Evolutionary conservation across 2,113 vertebrate genomes (phyloP), one percentile per base, ranked within the genome.

Genomic region (Caranx melampygus): DNA sequence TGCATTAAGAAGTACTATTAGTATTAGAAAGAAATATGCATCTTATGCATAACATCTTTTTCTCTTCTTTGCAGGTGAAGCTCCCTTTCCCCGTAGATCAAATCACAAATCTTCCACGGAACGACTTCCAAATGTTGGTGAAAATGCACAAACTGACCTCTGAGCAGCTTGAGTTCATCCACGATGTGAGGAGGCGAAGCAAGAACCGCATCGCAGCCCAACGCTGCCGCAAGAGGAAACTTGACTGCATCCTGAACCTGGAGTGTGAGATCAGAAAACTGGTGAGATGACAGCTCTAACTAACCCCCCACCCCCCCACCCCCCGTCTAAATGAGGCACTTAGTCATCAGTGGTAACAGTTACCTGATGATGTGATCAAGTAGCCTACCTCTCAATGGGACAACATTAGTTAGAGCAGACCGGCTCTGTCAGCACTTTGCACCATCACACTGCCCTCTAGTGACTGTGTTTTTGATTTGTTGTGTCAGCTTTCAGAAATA

Each of bases 61-160:
- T 87, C 79, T 86, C 81, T 85, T 89, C 86, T 90, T 55, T 94
- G 52, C 93, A 99, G 98, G 97, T 99, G 89, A 99, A 99, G 93
- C 97, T 99, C 92, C 98, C 98, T 84, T 99, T 99, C 92, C 98
- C 98, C 73, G 96, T 99, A 63, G 97, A 99, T 97, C 97, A 99
- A 96, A 99, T 99, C 96, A 99, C 98, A 88, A 98, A 99, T 96
- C 97, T 99, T 96, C 98, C 98, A 94, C 95, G 98, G 92, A 99
- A 99, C 49, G 98, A 99, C 93, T 99, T 99, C 96, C 98, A 99
- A 94, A 99, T 98, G 97, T 97, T 99, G 97, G 97, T 99, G 88
- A 99, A 99, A 95, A 99, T 99, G 97, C 98, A 99, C 97, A 99
- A 98, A 93, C 94, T 99, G 93, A 97, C 96, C 93, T 97, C 98